Evolutionary conservation across 2,113 vertebrate species (phyloP).

Genomic region (Vimba vimba): DNA sequence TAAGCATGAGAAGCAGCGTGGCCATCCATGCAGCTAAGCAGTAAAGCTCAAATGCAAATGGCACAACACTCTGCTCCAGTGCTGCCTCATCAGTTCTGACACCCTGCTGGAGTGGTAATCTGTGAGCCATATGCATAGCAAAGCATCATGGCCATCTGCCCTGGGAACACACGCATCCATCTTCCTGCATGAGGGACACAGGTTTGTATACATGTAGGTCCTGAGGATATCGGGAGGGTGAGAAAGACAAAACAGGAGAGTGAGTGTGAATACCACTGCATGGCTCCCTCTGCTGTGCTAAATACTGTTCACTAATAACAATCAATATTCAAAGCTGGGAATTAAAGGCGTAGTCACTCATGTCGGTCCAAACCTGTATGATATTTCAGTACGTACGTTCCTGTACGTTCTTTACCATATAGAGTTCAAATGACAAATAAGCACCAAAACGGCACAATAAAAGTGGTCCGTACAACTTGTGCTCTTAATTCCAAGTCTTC

Average conservation of each 20-base stretch:
- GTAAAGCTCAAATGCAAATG: slow-evolving; percentile 60
- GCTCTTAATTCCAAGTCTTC: neutral
- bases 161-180: slow-evolving; percentile 73
- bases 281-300: slow-evolving; percentile 55
- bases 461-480: neutral
- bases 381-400: neutral
- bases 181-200: slow-evolving; percentile 66
- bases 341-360: neutral
- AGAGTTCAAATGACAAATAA: neutral
- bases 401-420: too few relatives aligned
- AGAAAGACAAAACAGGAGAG: slow-evolving; percentile 6
- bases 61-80: slow-evolving; percentile 63
- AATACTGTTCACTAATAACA: neutral
- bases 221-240: slow-evolving; percentile 11
- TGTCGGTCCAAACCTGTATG: neutral
- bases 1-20: slow-evolving; percentile 50
- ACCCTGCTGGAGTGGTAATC: slow-evolving; percentile 69
- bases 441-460: neutral
- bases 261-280: slow-evolving; percentile 50
- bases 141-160: slow-evolving; percentile 74
- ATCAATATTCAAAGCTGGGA: neutral
- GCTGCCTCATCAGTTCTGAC: slow-evolving; percentile 69
- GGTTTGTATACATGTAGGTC: slow-evolving; percentile 19
- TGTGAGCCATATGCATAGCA: slow-evolving; percentile 67
- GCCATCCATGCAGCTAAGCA: slow-evolving; percentile 63